Base-by-base conservation (phyloP, 1,140 invertebrate species). In the Patella vulgata region DNA sequence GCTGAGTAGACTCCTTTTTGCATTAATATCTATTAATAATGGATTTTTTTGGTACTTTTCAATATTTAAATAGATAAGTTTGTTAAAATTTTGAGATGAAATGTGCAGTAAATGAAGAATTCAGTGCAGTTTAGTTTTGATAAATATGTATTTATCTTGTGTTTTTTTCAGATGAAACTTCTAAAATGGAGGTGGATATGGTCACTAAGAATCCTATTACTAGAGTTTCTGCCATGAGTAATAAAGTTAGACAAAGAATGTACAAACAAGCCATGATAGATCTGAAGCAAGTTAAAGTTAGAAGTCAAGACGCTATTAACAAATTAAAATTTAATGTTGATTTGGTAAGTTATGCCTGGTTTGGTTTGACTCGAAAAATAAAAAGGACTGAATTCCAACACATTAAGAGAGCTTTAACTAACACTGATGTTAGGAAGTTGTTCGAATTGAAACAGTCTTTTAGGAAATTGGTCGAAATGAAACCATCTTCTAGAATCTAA, bases 301-400 rank as follows among this genome's bases (percentile, higher is more conserved):
- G 71, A n/a, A 74, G 73, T 40, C 52, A 66, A 50, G 75, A 75
- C 43, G 67, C 66, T 28, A 46, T 78, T 2, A 63, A 63, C 23
- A 74, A 72, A 42, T 70, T 78, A 6, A 74, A 68, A 59, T 76
- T 75, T 57, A 78, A 71, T 56, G 71, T 78, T 27, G 68, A 78
- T 51, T 50, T 78, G 71, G 75, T 77, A 66, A 58, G 73, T 55
- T 21, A 21, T n/a, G n/a, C n/a, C n/a, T n/a, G n/a, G n/a, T n/a
- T n/a, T 52, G 17, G 6, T n/a, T 43, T 31, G 14, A 31, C 6
- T 12, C 8, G n/a, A 8, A 33, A 5, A n/a, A 27, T 17, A 12
- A 25, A 31, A 23, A 19, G 6, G n/a, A 2, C 21, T 21, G 30
- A 42, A 8, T 11, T 19, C 1, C 6, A 17, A 3, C 42, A 9